Base-by-base conservation (phyloP, 2,888 invertebrate species). In the Rhamnusium bicolor region DNA sequence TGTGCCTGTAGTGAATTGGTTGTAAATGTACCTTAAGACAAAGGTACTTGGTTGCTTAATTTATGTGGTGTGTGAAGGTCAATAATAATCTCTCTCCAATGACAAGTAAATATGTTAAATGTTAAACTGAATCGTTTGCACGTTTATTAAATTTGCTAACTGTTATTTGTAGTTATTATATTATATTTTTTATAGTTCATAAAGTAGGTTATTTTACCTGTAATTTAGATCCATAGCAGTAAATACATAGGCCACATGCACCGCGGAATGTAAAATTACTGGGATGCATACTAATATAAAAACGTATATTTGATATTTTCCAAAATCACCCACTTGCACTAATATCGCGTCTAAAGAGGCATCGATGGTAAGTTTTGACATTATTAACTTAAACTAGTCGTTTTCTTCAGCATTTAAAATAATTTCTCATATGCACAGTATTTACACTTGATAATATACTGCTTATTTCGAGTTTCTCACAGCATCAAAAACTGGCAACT, bases 221-320 rank as follows among this genome's bases (percentile, higher is more conserved):
- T 94, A 93, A 51, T 91, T 90, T 16, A 93, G 88, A 73, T 92
- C 91, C 68, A 92, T 92, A 0, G 94, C 93, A 0, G 94, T 92
- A 85, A 94, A 94, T 71, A 94, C 91, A 82, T 92, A 94, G 56
- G 92, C 92, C 77, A 92, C 90, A 83, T 90, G 92, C 75, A 92
- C 91, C 0, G 92, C 92, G 1, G 93, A 91, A 85, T 93, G 91
- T 70, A 93, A 88, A 78, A 93, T 89, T 14, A 86, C 83, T 0
- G 93, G 92, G 29, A 94, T 74, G 70, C 92, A 89, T 54, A 93
- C 91, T 71, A 94, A 85, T 46, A 89, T 68, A 73, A 92, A 90
- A 74, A 91, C 91, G 27, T 89, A 83, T 19, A 91, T 82, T 87
- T 94, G 94, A 85, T 91, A 94, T 76, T 89, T 89, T n/a, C 93